A percentile compares a stretch with the other conserved stretches of the same genome.
These are phyloP conservation scores for Brachystomella parvula DNA, from an alignment of 1,140 invertebrate genomes.

Conservation along the genomic window DNA sequence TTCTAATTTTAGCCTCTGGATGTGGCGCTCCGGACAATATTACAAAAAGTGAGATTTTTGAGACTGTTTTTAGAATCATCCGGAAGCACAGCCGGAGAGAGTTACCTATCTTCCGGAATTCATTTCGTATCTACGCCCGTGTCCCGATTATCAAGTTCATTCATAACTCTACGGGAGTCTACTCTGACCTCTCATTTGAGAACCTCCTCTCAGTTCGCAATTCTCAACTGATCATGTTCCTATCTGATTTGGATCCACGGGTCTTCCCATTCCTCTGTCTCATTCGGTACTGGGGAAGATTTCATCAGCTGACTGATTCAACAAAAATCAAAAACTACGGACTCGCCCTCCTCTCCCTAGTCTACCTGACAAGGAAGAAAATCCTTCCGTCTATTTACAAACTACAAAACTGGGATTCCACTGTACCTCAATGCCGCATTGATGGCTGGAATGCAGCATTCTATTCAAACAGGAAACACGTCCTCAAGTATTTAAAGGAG, in stretches of 20 bases:
- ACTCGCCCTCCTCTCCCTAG: constrained; percentile 53
- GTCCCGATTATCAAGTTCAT: constrained; percentile 63
- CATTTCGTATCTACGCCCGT: constrained; percentile 55
- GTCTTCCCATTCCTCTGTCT: constrained; percentile 53
- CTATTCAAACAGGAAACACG: background rate
- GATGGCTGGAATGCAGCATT: constrained; percentile 23
- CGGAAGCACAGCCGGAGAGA: constrained; percentile 16
- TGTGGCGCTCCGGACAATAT: background rate
- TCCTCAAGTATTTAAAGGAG: background rate
- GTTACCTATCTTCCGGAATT: constrained; percentile 46
- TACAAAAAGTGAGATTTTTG: background rate
- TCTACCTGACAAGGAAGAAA: constrained; percentile 47
- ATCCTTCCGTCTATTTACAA: constrained; percentile 22
- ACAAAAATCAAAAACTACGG: constrained; percentile 54
- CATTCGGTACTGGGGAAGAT: constrained; percentile 60
- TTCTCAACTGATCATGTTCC: constrained; percentile 52
- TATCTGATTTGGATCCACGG: constrained; percentile 49
- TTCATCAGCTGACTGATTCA: constrained; percentile 48
- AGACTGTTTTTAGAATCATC: constrained; percentile 7
- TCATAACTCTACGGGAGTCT: constrained; percentile 49
- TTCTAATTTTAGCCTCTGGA: too few relatives aligned
- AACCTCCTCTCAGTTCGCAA: constrained; percentile 56
- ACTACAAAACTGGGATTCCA: constrained; percentile 12
- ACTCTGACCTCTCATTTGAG: constrained; percentile 62
- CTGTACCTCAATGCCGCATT: background rate